Percentiles rank a stretch among this genome's conserved stretches.
Evolutionary conservation across 2,797 vertebrate species (phyloP).

Genomic region (Hemibagrus guttatus): DNA sequence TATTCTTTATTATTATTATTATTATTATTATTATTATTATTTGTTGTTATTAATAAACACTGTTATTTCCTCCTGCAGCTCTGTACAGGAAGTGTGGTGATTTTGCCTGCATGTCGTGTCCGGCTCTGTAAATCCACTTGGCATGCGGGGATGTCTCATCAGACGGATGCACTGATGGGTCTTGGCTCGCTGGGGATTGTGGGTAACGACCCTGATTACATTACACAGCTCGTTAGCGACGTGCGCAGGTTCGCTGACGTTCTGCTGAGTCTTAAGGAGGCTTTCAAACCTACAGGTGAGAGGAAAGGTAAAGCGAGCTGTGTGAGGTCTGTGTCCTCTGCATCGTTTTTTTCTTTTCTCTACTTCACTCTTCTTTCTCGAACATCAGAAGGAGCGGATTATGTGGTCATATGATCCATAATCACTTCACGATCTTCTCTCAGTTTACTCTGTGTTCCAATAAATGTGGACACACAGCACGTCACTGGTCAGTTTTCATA

Average conservation of each 20-base stretch:
- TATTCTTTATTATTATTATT: not conserved
- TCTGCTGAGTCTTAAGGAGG: constrained; percentile 89
- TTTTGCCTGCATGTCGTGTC: too few relatives aligned
- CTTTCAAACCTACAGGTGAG: constrained; percentile 86
- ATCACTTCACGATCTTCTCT: not conserved
- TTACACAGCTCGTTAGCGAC: constrained; percentile 92
- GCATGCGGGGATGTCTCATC: constrained; percentile 68
- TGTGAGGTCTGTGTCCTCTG: not conserved
- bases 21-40: not conserved
- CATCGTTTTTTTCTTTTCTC: too few relatives aligned
- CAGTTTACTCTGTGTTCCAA: not conserved
- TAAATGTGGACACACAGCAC: not conserved
- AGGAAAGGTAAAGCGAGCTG: not conserved
- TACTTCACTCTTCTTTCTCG: too few relatives aligned
- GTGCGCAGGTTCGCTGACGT: constrained; percentile 92
- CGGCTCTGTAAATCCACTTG: constrained; percentile 69
- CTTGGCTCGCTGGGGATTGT: constrained; percentile 76
- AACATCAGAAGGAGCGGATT: not conserved
- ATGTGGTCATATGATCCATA: not conserved
- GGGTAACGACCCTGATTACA: constrained; percentile 84
- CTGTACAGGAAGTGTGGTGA: not conserved
- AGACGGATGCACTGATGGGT: constrained; percentile 46
- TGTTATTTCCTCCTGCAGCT: not conserved
- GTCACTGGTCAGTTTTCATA: not conserved
- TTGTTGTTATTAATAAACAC: not conserved